Evolutionary conservation across 2,113 vertebrate genomes (phyloP).

Genomic region (Catharus minimus): DNA sequence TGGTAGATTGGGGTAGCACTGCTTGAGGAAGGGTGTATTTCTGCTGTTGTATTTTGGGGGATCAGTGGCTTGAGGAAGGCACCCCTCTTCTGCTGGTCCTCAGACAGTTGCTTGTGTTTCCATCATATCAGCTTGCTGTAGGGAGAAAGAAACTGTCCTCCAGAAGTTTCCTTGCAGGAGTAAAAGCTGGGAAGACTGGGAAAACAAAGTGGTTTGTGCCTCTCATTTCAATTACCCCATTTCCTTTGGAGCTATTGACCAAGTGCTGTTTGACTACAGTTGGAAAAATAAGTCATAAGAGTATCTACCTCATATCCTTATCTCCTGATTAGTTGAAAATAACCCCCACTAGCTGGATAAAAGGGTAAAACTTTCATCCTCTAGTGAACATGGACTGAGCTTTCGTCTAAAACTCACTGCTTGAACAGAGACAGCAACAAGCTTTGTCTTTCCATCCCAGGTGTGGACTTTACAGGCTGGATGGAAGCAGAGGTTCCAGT

Average conservation of each 20-base stretch:
- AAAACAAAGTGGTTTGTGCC: background rate
- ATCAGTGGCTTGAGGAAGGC: background rate
- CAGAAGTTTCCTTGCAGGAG: background rate
- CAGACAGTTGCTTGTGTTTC: background rate
- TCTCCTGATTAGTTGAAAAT: background rate
- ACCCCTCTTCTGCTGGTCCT: background rate
- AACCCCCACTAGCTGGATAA: background rate
- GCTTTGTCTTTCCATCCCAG: background rate
- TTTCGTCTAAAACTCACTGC: background rate
- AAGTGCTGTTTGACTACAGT: background rate
- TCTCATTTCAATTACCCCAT: background rate
- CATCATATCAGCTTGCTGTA: background rate
- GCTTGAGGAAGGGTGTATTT: background rate
- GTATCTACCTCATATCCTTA: accelerated
- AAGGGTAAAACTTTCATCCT: background rate
- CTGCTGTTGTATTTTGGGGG: background rate
- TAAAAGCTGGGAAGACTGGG: background rate
- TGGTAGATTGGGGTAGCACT: background rate
- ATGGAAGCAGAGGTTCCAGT: background rate
- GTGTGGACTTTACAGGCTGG: background rate
- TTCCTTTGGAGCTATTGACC: background rate
- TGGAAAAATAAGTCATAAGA: background rate
- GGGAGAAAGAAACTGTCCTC: background rate
- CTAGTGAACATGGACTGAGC: accelerated
- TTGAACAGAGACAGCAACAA: background rate